Base-by-base conservation (phyloP, 2,888 invertebrate species). In the Chloromyia formosa region DNA sequence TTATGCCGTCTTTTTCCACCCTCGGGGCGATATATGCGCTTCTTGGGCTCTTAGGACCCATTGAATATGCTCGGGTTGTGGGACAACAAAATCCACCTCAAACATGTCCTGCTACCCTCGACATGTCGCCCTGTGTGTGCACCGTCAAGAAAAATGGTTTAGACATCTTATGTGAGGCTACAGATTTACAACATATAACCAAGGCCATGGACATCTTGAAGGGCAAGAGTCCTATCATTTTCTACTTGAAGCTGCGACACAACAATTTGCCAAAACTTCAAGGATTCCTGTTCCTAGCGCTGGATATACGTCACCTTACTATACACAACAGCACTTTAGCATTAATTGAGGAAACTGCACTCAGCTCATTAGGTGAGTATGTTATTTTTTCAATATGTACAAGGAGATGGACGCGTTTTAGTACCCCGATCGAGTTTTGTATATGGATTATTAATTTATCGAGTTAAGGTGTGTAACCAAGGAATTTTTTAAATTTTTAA, bases 311-410 rank as follows among this genome's bases (percentile, higher is more conserved):
- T 78, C 95, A 96, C 81, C 88, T 96, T 73, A 94, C 94, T 20
- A 94, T 95, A 75, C 94, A 94, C 83, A 95, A 94, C 85, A 95
- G 94, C 85, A 95, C 94, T 82, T 86, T 96, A 80, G 94, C 94
- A 27, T 93, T 93, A 71, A 92, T 96, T 76, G 95, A 95, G 82
- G 94, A 94, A 82, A 91, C 93, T 12, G 94, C 95, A 0, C 88
- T 96, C 71, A 94, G 94, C 83, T 95, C 95, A 53, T 91, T 96
- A 80, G 94, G 94, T 94, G 85, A 88, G 88, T 82, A 49, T n/a
- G 2, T 42, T 12, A 42, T 12, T 12, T n/a, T n/a, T n/a, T 7
- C 7, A 35, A 35, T 35, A 35, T 35, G 27, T 35, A 35, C 27
- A 4, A 35, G 7, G 27, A 4, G 27, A 35, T 35, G 27, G 27